These are phyloP conservation scores for Latrodectus geometricus DNA, from an alignment of 1,140 invertebrate species.

Conservation along the genomic window DNA sequence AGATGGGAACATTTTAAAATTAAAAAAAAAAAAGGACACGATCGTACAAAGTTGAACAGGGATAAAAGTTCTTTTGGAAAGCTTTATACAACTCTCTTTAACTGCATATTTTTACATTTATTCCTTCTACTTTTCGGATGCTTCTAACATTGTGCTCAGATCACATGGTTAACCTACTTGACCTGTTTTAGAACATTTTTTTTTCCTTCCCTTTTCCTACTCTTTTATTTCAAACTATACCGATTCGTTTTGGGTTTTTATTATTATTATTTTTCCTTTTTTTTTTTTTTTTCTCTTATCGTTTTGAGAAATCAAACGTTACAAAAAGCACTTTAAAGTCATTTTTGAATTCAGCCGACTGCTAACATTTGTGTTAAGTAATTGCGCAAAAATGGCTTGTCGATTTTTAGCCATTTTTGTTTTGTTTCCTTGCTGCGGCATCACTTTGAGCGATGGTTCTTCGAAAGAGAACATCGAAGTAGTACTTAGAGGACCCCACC, in stretches of 20 bases:
- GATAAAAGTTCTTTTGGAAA: neutral
- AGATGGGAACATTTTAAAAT: neutral
- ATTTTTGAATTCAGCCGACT: neutral
- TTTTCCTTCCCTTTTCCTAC: too few species aligned
- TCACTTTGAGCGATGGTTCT: neutral
- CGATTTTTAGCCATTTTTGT: neutral
- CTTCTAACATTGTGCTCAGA: neutral
- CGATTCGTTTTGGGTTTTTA: neutral
- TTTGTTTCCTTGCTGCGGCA: neutral
- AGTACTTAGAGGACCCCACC: neutral
- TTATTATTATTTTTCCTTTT: neutral
- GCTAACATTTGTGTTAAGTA: neutral
- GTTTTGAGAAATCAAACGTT: neutral
- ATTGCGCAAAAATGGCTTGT: neutral
- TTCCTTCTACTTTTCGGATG: constrained; percentile 12
- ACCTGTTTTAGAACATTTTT: constrained; percentile 22
- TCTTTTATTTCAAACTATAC: neutral
- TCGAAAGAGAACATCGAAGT: neutral
- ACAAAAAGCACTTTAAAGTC: neutral
- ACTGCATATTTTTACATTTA: constrained; percentile 40
- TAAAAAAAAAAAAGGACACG: constrained; percentile 7
- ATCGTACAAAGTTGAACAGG: neutral
- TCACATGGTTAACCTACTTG: neutral
- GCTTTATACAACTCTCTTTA: constrained; percentile 1
- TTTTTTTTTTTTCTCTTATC: neutral